These are phyloP conservation scores for Gymnopithys bicolor DNA, from an alignment of 2,797 vertebrate genomes.

Conservation along the genomic window DNA sequence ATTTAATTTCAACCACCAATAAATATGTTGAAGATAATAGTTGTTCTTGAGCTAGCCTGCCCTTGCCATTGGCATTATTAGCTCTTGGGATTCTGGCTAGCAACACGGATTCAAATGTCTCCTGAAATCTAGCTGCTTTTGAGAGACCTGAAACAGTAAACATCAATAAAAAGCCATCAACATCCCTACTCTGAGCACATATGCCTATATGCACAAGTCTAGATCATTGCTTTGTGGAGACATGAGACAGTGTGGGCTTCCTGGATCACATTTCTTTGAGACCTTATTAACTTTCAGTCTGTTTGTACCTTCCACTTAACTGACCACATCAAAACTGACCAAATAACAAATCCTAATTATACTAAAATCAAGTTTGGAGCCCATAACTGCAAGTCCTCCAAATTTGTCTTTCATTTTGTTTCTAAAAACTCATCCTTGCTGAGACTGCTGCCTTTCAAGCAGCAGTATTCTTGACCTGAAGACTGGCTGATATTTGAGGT, in stretches of 20 bases:
- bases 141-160: conserved; percentile 15
- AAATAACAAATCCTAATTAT: conserved; percentile 1
- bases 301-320: neutral
- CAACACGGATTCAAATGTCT: conserved; percentile 2
- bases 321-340: neutral
- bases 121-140: conserved; percentile 1
- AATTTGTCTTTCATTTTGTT: neutral
- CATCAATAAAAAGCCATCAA: neutral
- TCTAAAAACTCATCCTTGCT: neutral
- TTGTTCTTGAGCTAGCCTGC: conserved; percentile 5
- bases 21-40: neutral
- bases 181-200: neutral
- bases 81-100: conserved; percentile 8
- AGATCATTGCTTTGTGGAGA: neutral
- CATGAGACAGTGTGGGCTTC: neutral
- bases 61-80: conserved; percentile 24
- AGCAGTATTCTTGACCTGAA: neutral
- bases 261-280: neutral
- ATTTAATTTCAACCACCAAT: neutral
- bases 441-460: neutral
- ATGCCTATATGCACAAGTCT: neutral
- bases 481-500: neutral
- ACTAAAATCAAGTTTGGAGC: neutral
- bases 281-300: neutral
- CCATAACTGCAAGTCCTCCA: neutral